Evolutionary conservation across 2,113 vertebrate species (phyloP), one percentile per base, ranked within the genome.

Genomic region (Misgurnus anguillicaudatus): DNA sequence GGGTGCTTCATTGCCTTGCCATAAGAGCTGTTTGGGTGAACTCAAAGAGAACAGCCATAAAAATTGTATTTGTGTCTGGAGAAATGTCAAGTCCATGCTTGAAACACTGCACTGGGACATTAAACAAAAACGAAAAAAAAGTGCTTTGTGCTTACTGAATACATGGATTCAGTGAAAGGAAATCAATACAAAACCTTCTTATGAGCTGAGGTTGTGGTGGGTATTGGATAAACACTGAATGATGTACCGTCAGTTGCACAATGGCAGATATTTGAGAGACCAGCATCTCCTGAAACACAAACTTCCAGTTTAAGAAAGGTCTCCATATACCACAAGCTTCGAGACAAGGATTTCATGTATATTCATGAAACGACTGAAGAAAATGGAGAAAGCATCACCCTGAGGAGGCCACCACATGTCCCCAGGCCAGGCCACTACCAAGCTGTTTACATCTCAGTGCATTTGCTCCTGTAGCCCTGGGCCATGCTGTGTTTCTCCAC

Each of bases 121-220:
- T 66, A 60, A 58, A 53, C 67, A 68, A 41, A 31, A 72, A 70
- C 10, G 21, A 84, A 80, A 87, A 87, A 89, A 88, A 88, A 88
- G 82, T 80, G 81, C 85, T 88, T 88, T 85, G 86, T 88, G 88
- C 87, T 90, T 90, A 89, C 84, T 82, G 85, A 84, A 82, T 78
- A 86, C 83, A 86, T 84, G 82, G 85, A 81, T 64, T 64, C 38
- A 6, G 81, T 87, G 87, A 91, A 83, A 78, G 84, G 53, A 90
- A 91, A 92, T 91, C 88, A 88, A 92, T 92, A 85, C 72, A 82
- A 84, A 86, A 87, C 85, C 86, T 86, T 83, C 86, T 81, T 83
- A 87, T 83, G 58, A 81, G 84, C 81, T 78, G 61, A 75, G 82
- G 76, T 80, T 78, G 77, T 83, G 74, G 60, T 79, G 57, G 39